phyloP scores from a whole-genome alignment of 2,888 invertebrate genomes.

The Meta bourneti region DNA sequence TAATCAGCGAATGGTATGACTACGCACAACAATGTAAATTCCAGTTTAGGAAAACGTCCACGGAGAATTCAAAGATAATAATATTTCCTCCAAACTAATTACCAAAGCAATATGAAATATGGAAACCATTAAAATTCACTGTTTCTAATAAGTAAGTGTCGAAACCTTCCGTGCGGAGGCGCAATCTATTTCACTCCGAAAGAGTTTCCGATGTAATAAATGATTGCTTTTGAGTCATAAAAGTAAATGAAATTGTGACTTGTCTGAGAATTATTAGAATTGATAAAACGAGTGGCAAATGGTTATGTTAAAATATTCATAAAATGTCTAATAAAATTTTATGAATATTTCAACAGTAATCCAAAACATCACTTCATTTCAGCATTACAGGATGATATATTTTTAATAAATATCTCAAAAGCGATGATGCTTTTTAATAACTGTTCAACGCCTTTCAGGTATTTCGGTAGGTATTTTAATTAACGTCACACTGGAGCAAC shows the following conservation, averaged over 20 bases:
- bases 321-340: background rate
- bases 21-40: too few species aligned
- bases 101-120: background rate
- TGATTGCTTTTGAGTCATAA: background rate
- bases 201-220: background rate
- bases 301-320: background rate
- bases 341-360: background rate
- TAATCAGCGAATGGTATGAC: too few species aligned
- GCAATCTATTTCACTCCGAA: background rate
- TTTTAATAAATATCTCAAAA: too few species aligned
- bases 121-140: background rate
- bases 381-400: too few species aligned
- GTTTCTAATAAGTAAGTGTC: background rate
- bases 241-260: background rate
- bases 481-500: too few species aligned
- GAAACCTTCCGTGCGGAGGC: background rate
- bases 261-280: background rate
- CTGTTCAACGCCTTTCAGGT: too few species aligned
- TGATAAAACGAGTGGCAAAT: background rate
- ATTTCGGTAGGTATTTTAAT: too few species aligned
- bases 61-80: background rate
- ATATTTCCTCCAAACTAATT: background rate
- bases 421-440: too few species aligned
- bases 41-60: too few species aligned
- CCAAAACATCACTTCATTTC: background rate